Evolutionary conservation across 2,797 vertebrate genomes (phyloP), one percentile per base, ranked within the genome.

Genomic region (Coluber constrictor): DNA sequence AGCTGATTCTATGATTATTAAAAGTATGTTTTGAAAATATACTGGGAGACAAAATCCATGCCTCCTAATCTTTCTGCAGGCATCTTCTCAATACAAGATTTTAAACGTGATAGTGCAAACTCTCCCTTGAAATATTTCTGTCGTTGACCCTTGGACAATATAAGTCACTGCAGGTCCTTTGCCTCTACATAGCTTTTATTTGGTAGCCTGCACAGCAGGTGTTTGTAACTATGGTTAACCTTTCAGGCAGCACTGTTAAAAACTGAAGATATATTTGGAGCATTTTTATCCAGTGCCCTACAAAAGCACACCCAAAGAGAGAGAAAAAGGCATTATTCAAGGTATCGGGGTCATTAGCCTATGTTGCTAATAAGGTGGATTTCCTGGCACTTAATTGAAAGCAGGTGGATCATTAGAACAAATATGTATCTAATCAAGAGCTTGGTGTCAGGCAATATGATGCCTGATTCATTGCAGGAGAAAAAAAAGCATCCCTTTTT

Each of bases 401-500:
- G 93, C 96, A 96, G 96, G 95, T 97, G 95, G 94, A 96, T 96
- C 96, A 96, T 96, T 96, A 96, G 96, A 97, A 94, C 94, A 95
- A 97, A 96, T 93, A 90, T 95, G 93, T 88, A 94, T 94, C 96
- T 96, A 97, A 97, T 96, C 96, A 96, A 95, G 94, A 95, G 91
- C 59, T 90, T 95, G 93, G 13, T 92, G 94, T 93, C 94, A 94
- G 94, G 18, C 95, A 92, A 95, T 92, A 94, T 93, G 23, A 74
- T 95, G 90, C 13, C 90, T 96, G 56, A 95, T 94, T 95, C 88
- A 57, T 15, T 79, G 95, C 86, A 92, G 91, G 79, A 90, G 93
- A 57, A 94, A 95, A 60, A 43, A 96, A 90, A 1, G 8, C 51
- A 79, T 74, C 54, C 93, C 94, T 93, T 90, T 89, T 47, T 23